Percentiles rank a stretch among this genome's conserved stretches.
phyloP scores from a whole-genome alignment of 2,113 vertebrate genomes.

The Addax nasomaculatus region DNA sequence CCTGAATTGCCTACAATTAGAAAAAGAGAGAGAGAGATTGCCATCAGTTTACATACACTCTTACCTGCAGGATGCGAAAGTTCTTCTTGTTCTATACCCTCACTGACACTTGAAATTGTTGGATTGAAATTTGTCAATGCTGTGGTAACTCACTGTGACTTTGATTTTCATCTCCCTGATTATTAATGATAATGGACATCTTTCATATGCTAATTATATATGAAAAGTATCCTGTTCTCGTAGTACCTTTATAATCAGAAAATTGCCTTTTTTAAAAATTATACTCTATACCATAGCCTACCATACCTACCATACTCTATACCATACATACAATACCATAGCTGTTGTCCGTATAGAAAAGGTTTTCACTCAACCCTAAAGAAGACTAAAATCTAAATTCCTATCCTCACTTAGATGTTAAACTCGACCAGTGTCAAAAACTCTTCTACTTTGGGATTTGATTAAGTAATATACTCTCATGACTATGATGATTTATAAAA shows the following conservation, averaged over 20 bases:
- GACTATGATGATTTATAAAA: background rate
- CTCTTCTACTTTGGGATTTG: background rate
- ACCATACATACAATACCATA: background rate
- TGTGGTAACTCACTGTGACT: background rate
- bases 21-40: background rate
- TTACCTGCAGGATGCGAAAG: background rate
- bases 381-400: background rate
- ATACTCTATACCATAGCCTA: background rate
- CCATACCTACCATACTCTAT: background rate
- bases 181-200: background rate
- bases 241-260: background rate
- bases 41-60: background rate
- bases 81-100: background rate
- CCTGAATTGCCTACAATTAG: background rate
- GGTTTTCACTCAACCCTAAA: background rate
- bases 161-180: constrained; percentile 1
- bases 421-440: background rate
- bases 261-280: background rate
- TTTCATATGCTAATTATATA: background rate
- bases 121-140: background rate
- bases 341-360: background rate
- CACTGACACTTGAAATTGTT: background rate
- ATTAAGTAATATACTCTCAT: background rate
- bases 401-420: background rate
- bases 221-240: background rate